Percentiles rank a stretch among this genome's conserved stretches.
phyloP scores from a whole-genome alignment of 2,113 vertebrate genomes.

The Vulpes lagopus region DNA sequence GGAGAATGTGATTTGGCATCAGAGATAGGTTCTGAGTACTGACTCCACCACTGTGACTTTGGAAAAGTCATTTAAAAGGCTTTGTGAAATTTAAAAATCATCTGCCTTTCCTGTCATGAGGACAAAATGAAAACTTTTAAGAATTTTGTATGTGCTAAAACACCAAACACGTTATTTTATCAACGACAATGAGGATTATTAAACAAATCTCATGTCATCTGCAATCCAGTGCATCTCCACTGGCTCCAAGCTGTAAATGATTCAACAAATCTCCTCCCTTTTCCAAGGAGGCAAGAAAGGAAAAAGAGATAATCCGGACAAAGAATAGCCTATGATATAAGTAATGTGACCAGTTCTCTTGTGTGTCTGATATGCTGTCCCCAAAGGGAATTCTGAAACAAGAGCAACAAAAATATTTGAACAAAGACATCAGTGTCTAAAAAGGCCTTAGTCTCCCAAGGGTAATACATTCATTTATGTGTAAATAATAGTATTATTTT shows the following conservation, averaged over 20 bases:
- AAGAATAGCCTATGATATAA: background rate
- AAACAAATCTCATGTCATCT: background rate
- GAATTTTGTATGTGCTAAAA: background rate
- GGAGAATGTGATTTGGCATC: background rate
- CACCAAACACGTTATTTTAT: background rate
- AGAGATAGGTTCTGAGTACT: background rate
- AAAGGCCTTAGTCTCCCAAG: background rate
- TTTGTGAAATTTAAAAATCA: slow-evolving; percentile 7
- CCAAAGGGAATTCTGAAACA: background rate
- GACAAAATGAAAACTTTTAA: slow-evolving; percentile 48
- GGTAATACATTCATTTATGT: background rate
- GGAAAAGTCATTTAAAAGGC: slow-evolving; percentile 19
- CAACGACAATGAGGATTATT: background rate
- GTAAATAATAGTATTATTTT: background rate
- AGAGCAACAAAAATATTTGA: background rate
- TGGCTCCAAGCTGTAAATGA: background rate
- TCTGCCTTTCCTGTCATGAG: background rate
- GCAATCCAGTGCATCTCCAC: background rate
- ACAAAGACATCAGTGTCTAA: slow-evolving; percentile 32
- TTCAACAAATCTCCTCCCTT: background rate
- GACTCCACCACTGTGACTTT: background rate
- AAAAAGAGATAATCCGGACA: slow-evolving; percentile 5
- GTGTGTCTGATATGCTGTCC: background rate
- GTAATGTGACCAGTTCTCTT: background rate
- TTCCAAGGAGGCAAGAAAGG: background rate